Evolutionary conservation across 2,888 invertebrate species (phyloP), one percentile per base, ranked within the genome.

Genomic region (Ectemnius continuus): DNA sequence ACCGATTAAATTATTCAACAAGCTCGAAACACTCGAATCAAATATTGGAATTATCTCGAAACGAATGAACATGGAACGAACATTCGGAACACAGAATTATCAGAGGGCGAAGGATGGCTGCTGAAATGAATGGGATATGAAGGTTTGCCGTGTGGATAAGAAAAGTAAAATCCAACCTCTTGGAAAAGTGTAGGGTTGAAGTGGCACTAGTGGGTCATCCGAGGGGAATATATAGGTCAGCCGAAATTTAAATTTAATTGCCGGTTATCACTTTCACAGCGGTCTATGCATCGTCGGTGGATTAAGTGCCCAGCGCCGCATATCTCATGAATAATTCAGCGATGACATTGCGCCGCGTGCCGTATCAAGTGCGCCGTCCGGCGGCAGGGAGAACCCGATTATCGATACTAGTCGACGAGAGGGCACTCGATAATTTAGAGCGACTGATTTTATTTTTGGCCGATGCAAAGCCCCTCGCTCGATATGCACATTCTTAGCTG

Each of bases 281-380:
- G 56, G 46, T 16, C 66, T 60, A 58, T 63, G 70, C 69, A 48
- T 68, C 70, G 72, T 46, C 73, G 74, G 75, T 75, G 36, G 81
- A 81, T 81, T 77, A 79, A 82, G 83, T 83, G 72, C 72, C 69
- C 79, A 70, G 72, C 67, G 36, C 36, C 71, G 66, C 75, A 79
- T 76, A 75, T 69, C 74, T 75, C 70, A 73, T 82, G 79, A 79
- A 82, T 82, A 65, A 82, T 82, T 83, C 81, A 82, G 36, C 67
- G 46, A 66, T 70, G 61, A 66, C 61, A 57, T 67, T 61, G 66
- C 67, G 20, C 48, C 66, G 59, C 64, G 60, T 59, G 73, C 46
- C 65, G 60, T 73, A 77, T 77, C 79, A 70, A 59, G 66, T 56
- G 57, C 46, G 57, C 20, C 58, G 70, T n/a, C 48, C 36, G 36